phyloP scores from a whole-genome alignment of 53 echinoderm and acorn worm genomes.

The Henricia sp. region DNA sequence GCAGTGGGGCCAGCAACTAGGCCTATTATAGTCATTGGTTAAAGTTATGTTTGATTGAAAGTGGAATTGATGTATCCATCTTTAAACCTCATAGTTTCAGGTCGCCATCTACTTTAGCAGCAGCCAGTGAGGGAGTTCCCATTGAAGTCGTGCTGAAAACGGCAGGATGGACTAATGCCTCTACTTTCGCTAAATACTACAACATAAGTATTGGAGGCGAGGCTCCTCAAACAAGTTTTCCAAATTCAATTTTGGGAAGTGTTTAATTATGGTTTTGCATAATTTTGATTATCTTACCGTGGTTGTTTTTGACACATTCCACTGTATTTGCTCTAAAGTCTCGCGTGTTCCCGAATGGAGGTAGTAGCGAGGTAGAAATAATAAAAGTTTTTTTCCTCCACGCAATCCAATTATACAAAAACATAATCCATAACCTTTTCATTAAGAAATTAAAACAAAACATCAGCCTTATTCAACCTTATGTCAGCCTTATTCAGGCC shows the following conservation, averaged over 20 bases:
- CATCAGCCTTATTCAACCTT: too few relatives aligned
- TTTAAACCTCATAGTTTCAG: conserved; percentile 10
- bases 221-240: not conserved
- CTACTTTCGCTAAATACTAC: conserved; percentile 7
- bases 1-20: not conserved
- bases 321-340: too few relatives aligned
- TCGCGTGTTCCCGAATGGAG: too few relatives aligned
- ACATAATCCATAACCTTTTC: too few relatives aligned
- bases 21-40: not conserved
- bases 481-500: too few relatives aligned
- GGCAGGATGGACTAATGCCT: not conserved
- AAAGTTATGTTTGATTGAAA: not conserved
- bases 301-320: too few relatives aligned
- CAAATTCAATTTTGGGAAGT: not conserved
- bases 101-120: not conserved
- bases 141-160: not conserved
- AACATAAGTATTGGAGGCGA: not conserved
- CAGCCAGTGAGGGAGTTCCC: conserved; percentile 6
- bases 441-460: too few relatives aligned
- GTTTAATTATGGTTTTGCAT: too few relatives aligned
- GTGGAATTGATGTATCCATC: not conserved
- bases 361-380: too few relatives aligned
- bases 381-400: too few relatives aligned
- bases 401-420: too few relatives aligned
- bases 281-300: too few relatives aligned